phyloP scores from a whole-genome alignment of 2,888 invertebrate species.

The Tryphoninae sp. region DNA sequence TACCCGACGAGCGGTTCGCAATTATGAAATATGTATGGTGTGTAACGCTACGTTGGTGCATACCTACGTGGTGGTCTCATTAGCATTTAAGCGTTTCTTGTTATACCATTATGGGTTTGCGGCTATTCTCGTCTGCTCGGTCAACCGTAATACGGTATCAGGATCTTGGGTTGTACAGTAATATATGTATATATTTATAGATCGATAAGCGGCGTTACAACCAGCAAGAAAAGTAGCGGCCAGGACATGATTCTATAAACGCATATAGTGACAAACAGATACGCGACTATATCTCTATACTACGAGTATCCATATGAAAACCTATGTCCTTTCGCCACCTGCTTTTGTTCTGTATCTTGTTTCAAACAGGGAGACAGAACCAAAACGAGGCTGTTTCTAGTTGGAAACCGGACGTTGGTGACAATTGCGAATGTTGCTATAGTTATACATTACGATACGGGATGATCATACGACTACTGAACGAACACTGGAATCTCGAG shows the following conservation, averaged over 20 bases:
- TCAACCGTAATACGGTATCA: constrained; percentile 58
- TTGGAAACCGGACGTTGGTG: constrained; percentile 55
- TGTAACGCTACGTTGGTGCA: constrained; percentile 20
- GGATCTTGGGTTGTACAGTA: constrained; percentile 44
- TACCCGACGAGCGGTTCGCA: constrained; percentile 30
- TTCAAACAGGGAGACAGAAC: constrained; percentile 30
- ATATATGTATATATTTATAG: constrained; percentile 40
- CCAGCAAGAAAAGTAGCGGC: constrained; percentile 31
- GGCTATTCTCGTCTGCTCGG: constrained; percentile 52
- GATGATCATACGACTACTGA: not conserved
- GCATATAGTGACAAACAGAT: not conserved
- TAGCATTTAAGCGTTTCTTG: constrained; percentile 60
- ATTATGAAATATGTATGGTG: constrained; percentile 60
- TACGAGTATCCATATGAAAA: constrained; percentile 25
- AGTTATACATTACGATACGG: not conserved
- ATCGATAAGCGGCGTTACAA: constrained; percentile 48
- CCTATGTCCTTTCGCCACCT: constrained; percentile 62
- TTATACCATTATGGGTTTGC: constrained; percentile 42
- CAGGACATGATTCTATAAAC: constrained; percentile 17
- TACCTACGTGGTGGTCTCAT: constrained; percentile 57
- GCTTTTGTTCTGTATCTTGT: constrained; percentile 60
- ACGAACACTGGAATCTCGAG: constrained; percentile 33
- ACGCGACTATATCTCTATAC: constrained; percentile 12
- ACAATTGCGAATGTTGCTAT: constrained; percentile 49
- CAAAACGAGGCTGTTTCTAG: constrained; percentile 51